These are phyloP conservation scores for Chrysopilus asiliformis DNA, from an alignment of 2,888 invertebrate species.

Conservation along the genomic window DNA sequence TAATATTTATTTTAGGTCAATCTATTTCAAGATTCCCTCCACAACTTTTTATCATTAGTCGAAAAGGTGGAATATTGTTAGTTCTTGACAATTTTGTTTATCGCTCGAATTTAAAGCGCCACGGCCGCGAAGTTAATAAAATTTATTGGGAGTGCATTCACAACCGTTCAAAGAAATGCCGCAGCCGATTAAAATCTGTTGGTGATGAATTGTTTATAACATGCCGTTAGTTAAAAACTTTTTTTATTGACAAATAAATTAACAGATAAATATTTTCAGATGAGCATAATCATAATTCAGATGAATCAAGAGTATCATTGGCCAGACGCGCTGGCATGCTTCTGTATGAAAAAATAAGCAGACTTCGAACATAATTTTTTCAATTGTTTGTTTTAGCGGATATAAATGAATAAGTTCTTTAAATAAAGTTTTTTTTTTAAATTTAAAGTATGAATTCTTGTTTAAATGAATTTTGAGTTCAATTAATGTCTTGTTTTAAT, in stretches of 20 bases:
- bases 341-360: conserved; percentile 20
- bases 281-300: conserved; percentile 31
- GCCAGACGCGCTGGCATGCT: conserved; percentile 29
- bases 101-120: conserved; percentile 33
- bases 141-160: conserved; percentile 37
- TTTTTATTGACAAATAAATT: neutral
- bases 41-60: conserved; percentile 32
- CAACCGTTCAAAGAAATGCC: conserved; percentile 34
- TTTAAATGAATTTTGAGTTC: too few species aligned
- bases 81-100: conserved; percentile 34
- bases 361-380: too few species aligned
- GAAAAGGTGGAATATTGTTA: conserved; percentile 33
- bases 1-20: conserved; percentile 7
- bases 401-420: too few species aligned
- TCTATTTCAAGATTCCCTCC: conserved; percentile 27
- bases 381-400: too few species aligned
- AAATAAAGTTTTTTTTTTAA: too few species aligned
- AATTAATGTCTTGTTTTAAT: too few species aligned
- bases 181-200: conserved; percentile 33
- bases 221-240: conserved; percentile 24
- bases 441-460: too few species aligned
- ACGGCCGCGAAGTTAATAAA: conserved; percentile 29
- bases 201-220: conserved; percentile 34
- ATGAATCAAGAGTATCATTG: conserved; percentile 27
- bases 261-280: conserved; percentile 18